These are phyloP conservation scores for Meghimatium bilineatum DNA, from an alignment of 2,888 invertebrate genomes.

Conservation along the genomic window DNA sequence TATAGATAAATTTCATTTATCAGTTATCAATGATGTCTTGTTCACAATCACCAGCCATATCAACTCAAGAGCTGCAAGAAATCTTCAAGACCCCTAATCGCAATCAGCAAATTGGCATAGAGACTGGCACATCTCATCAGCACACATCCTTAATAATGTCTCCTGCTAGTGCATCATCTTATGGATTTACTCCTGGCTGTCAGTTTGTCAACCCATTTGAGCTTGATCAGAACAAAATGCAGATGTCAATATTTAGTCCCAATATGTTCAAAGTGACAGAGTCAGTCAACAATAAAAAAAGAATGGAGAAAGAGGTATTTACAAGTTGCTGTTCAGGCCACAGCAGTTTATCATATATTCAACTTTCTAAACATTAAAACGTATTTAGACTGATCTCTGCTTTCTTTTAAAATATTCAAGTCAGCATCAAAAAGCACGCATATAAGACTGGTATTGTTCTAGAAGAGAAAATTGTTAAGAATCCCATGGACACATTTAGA, in stretches of 20 bases:
- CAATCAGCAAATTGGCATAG: not conserved
- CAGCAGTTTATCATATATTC: no score
- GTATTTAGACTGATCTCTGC: no score
- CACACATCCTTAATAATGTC: constrained; percentile 16
- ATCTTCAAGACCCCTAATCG: constrained; percentile 45
- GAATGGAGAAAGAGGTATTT: constrained; percentile 9
- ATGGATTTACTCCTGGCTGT: constrained; percentile 42
- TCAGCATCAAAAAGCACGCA: no score
- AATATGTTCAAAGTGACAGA: constrained; percentile 66
- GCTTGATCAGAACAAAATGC: constrained; percentile 57
- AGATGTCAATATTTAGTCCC: constrained; percentile 71
- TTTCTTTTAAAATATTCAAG: no score
- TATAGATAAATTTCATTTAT: not conserved
- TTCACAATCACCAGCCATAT: not conserved
- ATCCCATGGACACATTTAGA: no score
- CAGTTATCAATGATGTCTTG: not conserved
- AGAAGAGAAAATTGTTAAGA: no score
- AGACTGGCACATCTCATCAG: constrained; percentile 8
- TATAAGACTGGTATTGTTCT: no score
- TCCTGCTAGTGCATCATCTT: constrained; percentile 33
- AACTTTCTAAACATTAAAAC: no score
- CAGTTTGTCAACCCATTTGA: constrained; percentile 71
- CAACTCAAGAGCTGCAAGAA: constrained; percentile 24
- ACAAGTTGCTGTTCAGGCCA: no score
- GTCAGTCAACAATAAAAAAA: constrained; percentile 59